These are phyloP conservation scores for Aplochiton taeniatus DNA, from an alignment of 2,797 vertebrate genomes.

Conservation along the genomic window DNA sequence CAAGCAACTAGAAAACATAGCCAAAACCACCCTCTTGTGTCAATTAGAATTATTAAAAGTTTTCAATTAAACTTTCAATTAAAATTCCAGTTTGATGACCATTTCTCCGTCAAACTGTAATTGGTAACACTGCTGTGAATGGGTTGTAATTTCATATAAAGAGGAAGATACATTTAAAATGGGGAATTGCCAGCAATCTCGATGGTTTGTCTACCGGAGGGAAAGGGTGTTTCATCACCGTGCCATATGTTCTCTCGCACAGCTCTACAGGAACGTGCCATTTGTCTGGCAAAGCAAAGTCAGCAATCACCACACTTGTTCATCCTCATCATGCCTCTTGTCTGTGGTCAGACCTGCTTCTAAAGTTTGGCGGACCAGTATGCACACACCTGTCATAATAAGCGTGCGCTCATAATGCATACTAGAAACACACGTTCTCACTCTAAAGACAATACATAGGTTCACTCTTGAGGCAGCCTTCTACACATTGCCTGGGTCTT, in stretches of 20 bases:
- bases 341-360: conserved; percentile 24
- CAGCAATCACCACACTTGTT: conserved; percentile 34
- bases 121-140: too few species aligned
- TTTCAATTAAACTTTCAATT: too few species aligned
- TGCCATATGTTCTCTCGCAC: conserved; percentile 36
- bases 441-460: neutral
- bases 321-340: conserved; percentile 15
- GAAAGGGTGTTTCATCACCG: conserved; percentile 34
- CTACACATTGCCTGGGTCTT: too few species aligned
- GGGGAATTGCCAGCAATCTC: neutral
- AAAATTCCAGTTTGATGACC: too few species aligned
- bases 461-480: too few species aligned
- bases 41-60: too few species aligned
- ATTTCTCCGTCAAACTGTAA: too few species aligned
- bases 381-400: neutral
- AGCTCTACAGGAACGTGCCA: conserved; percentile 44
- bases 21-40: too few species aligned
- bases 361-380: conserved; percentile 29
- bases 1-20: too few species aligned
- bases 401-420: neutral
- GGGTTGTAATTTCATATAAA: too few species aligned
- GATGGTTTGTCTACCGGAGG: conserved; percentile 20
- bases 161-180: too few species aligned
- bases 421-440: conserved; percentile 1
- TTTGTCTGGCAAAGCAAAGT: conserved; percentile 38